A percentile compares a stretch with the other conserved stretches of the same genome.
phyloP scores from a whole-genome alignment of 1,140 invertebrate species.

The Coenobita brevimanus region DNA sequence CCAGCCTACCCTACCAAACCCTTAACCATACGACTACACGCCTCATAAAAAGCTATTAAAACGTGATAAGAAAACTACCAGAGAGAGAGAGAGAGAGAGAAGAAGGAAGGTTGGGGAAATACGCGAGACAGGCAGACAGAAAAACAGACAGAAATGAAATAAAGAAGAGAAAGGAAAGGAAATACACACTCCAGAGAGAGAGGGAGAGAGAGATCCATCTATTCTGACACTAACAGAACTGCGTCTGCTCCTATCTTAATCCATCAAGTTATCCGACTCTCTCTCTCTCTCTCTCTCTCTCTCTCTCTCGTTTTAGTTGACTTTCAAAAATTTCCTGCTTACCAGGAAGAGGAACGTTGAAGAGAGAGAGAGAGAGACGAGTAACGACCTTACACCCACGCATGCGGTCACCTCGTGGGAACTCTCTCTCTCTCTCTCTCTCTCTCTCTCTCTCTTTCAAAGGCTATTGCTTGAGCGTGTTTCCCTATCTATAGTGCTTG shows the following conservation, averaged over 20 bases:
- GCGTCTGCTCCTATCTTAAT: background rate
- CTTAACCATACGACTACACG: background rate
- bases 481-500: background rate
- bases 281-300: slow-evolving; percentile 23
- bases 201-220: background rate
- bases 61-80: background rate
- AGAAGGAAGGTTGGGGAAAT: background rate
- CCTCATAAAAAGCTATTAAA: background rate
- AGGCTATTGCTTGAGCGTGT: background rate
- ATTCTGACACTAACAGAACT: too few relatives aligned
- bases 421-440: too few relatives aligned
- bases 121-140: background rate
- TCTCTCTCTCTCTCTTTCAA: background rate
- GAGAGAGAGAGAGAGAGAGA: background rate
- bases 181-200: background rate
- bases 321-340: too few relatives aligned
- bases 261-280: background rate
- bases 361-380: too few relatives aligned
- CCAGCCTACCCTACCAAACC: too few relatives aligned
- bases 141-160: background rate
- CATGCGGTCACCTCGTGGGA: too few relatives aligned
- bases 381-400: background rate
- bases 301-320: background rate
- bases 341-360: too few relatives aligned
- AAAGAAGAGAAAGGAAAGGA: background rate